Percentiles rank a stretch among this genome's conserved stretches.
phyloP scores from a whole-genome alignment of 1,140 invertebrate genomes.

The Palaemon carinicauda region DNA sequence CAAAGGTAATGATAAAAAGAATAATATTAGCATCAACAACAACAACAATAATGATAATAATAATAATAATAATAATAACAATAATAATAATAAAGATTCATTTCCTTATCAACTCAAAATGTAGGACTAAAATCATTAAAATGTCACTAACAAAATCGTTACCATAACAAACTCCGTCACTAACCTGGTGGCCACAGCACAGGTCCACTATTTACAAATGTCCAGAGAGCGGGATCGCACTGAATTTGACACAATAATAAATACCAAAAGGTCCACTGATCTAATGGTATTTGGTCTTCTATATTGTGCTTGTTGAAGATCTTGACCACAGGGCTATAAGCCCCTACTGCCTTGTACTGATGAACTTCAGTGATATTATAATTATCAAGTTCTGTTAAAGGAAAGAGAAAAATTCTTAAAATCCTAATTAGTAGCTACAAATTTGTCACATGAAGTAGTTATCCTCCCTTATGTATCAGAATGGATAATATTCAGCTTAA shows the following conservation, averaged over 20 bases:
- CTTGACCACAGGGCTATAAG: background rate
- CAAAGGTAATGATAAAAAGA: no score
- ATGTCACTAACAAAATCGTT: background rate
- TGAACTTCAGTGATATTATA: background rate
- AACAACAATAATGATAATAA: background rate
- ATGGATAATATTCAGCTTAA: no score
- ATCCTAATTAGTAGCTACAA: background rate
- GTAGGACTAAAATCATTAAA: no score
- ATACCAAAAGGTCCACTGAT: background rate
- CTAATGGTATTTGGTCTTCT: background rate
- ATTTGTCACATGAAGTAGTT: no score
- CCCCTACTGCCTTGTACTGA: background rate
- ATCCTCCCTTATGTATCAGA: no score
- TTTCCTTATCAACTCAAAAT: no score
- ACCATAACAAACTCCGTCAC: no score
- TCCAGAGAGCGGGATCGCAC: background rate
- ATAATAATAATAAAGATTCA: no score
- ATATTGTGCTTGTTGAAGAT: background rate
- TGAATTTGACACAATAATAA: background rate
- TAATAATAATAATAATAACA: background rate
- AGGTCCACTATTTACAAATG: background rate
- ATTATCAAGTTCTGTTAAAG: background rate
- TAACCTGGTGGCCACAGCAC: conserved; percentile 7
- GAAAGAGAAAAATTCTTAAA: background rate
- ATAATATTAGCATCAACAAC: no score